Base-by-base conservation (phyloP, 2,797 vertebrate species). In the Molothrus aeneus region DNA sequence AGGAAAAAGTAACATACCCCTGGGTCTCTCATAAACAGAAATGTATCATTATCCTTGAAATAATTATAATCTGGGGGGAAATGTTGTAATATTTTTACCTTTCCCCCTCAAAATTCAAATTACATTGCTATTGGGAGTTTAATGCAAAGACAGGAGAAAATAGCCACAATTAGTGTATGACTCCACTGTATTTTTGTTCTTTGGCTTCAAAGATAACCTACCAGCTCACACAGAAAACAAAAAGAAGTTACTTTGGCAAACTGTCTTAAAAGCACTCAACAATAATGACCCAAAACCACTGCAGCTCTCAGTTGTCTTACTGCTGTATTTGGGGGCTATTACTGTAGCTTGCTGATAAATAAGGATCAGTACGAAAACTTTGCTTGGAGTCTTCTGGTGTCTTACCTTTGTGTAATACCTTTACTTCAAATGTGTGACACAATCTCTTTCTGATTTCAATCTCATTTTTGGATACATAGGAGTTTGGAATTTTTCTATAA, bases 191-290 rank as follows among this genome's bases (percentile, higher is more conserved):
- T 24, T 92, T 92, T 68, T 65, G 31, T 79, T 69, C 77, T 88
- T 74, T 10, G 29, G 16, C 66, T 92, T 93, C 87, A 95, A 88
- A 94, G 78, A 18, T 59, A 88, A 69, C 34, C 48, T 79, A 53
- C 13, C 47, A 80, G 79, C 65, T 88, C 75, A 68, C 45, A 86
- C 4, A 68, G n/a, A 70, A 93, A 95, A 94, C 72, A 93, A 85
- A 91, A 53, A 88, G 60, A 93, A 75, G 60, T 88, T 84, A 73
- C 68, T 90, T 87, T 70, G 86, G 47, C n/a, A 81, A 92, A 77
- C 29, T 42, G 8, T 79, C 88, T 92, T 94, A 86, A 90, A 96
- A 94, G 38, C 64, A 84, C 45, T 92, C 65, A 75, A 16, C 45
- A 77, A 38, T 63, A 93, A 81, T 63, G 51, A 42, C 48, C 45